These are phyloP conservation scores for Hipposideros armiger DNA, from an alignment of 2,113 vertebrate genomes.

Conservation along the genomic window DNA sequence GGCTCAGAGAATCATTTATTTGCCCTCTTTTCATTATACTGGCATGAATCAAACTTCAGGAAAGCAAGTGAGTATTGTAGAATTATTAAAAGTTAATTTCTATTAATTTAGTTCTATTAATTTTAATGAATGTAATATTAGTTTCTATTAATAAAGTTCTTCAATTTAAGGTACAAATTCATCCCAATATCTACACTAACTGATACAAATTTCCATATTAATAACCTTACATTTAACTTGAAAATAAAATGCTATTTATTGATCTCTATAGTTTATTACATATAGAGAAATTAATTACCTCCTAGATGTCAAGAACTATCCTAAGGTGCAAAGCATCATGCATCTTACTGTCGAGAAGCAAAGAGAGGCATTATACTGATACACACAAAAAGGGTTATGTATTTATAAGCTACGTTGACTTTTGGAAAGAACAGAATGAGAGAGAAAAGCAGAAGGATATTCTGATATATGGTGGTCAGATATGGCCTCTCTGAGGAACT, in stretches of 20 bases:
- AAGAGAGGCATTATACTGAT: not conserved
- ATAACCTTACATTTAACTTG: not conserved
- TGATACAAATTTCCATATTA: constrained; percentile 5
- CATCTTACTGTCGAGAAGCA: not conserved
- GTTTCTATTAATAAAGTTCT: not conserved
- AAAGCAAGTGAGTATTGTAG: not conserved
- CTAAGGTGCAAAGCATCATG: not conserved
- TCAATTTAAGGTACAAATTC: constrained; percentile 29
- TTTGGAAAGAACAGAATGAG: not conserved
- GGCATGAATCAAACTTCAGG: not conserved
- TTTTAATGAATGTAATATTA: no score
- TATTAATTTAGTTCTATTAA: not conserved
- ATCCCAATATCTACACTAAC: not conserved
- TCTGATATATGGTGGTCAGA: not conserved
- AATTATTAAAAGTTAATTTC: constrained; percentile 1
- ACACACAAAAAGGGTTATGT: not conserved
- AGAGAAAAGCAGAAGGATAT: not conserved
- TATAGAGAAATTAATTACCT: not conserved
- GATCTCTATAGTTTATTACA: not conserved
- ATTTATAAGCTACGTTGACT: not conserved
- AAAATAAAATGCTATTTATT: constrained; percentile 30
- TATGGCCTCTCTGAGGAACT: not conserved
- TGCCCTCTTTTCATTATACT: not conserved
- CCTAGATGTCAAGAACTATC: not conserved
- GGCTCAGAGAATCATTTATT: not conserved